Base-by-base conservation (phyloP, 2,113 vertebrate species). In the Dromaius novaehollandiae region DNA sequence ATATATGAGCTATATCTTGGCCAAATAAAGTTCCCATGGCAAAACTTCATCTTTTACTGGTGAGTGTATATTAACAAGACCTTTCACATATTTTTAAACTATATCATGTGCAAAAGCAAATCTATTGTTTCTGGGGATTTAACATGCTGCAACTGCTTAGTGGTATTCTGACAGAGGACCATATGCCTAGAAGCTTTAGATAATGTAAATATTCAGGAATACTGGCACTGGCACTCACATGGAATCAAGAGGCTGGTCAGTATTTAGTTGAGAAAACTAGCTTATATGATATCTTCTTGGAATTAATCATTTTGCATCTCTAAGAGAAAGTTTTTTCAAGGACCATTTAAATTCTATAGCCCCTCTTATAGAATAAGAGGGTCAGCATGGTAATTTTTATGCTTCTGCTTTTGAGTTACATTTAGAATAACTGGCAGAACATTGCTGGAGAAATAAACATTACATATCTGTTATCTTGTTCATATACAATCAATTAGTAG, bases 401-500 rank as follows among this genome's bases (percentile, higher is more conserved):
- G 87, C 48, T 65, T 32, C 32, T 87, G 38, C 69, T 93, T 93
- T 86, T 64, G 79, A 93, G 74, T 64, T 83, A 55, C 30, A 80
- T 77, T 53, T 91, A 28, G 22, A 63, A 80, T 74, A 40, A 25
- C 34, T 60, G 32, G 60, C 34, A 93, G 64, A 85, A 93, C 40
- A 48, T 14, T 76, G 56, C 19, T 73, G 68, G n/a, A 88, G 66
- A 79, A 91, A 88, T 7, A 87, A 87, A 85, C 48, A 87, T 84
- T 21, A 51, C 4, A 0, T 38, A 87, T 53, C 71, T 88, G 38
- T 82, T 71, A 92, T 78, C 88, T 93, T 51, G 42, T 73, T 87
- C 77, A 38, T 9, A 84, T 38, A 61, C 32, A 88, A 90, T 86
- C 77, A 89, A 82, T 96, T 94, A 96, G 56, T 69, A 89, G 86